Evolutionary conservation across 2,797 vertebrate genomes (phyloP).

Genomic region (Hephaestus fuliginosus): DNA sequence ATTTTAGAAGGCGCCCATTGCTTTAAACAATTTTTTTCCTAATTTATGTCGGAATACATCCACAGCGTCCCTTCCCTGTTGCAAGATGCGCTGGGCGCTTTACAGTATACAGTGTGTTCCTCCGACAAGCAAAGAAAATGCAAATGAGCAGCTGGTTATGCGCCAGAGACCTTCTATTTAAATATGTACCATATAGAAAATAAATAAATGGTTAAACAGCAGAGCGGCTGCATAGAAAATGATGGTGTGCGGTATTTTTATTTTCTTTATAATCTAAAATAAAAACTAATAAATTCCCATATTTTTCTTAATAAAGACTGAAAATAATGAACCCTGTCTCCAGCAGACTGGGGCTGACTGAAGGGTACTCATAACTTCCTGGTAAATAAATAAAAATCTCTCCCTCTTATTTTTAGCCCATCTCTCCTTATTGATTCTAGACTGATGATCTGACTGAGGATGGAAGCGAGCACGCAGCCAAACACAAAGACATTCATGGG

Average conservation of each 20-base stretch:
- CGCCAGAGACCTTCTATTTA: slow-evolving; percentile 1
- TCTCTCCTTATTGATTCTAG: slow-evolving; percentile 18
- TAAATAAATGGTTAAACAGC: neutral
- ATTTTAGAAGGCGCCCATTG: too few species aligned
- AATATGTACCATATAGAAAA: neutral
- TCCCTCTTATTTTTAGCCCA: slow-evolving; percentile 7
- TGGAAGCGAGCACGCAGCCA: slow-evolving; percentile 8
- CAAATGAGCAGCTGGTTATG: slow-evolving; percentile 9
- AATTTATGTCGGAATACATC: too few species aligned
- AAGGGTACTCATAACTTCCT: slow-evolving; percentile 13
- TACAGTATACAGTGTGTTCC: neutral
- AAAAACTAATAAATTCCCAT: slow-evolving; percentile 5
- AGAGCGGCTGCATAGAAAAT: neutral
- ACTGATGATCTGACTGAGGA: slow-evolving; percentile 22
- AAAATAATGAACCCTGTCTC: slow-evolving; percentile 2
- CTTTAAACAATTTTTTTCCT: too few species aligned
- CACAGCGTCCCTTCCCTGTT: neutral
- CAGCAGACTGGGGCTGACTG: slow-evolving; percentile 2
- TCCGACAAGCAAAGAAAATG: neutral
- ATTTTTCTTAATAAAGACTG: neutral
- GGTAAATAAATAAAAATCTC: neutral
- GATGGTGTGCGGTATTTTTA: neutral
- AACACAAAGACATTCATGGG: neutral
- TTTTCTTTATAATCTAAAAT: slow-evolving; percentile 13
- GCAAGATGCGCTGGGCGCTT: neutral